Percentiles rank a stretch among this genome's conserved stretches.
Evolutionary conservation across 2,797 vertebrate genomes (phyloP).

Genomic region (Lepus townsendii): DNA sequence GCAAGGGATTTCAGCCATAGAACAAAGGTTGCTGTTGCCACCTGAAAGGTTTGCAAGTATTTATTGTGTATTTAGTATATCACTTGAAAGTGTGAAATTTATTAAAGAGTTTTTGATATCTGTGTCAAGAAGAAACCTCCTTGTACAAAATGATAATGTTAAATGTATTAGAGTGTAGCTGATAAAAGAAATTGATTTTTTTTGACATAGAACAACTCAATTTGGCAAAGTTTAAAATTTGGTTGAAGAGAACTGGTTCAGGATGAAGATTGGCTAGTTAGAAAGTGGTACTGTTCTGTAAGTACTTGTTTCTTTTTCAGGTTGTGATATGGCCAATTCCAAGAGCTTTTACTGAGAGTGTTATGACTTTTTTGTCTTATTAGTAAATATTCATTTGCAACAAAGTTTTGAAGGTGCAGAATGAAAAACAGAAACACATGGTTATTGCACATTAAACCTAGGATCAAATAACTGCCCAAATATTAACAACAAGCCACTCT

Average conservation of each 20-base stretch:
- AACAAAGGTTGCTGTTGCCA: conserved; percentile 67
- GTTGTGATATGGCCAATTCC: conserved; percentile 78
- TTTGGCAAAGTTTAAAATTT: conserved; percentile 67
- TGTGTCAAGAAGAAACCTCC: conserved; percentile 66
- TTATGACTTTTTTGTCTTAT: conserved; percentile 74
- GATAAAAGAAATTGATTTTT: conserved; percentile 62
- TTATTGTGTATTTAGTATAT: conserved; percentile 82
- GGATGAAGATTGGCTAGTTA: conserved; percentile 37
- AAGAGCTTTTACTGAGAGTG: conserved; percentile 72
- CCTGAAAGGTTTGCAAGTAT: conserved; percentile 82
- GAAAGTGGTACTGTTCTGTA: not conserved
- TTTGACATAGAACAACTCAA: conserved; percentile 37
- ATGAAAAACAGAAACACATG: conserved; percentile 70
- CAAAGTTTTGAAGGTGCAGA: conserved; percentile 75
- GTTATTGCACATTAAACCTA: conserved; percentile 63
- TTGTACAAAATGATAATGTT: conserved; percentile 63
- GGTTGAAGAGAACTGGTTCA: conserved; percentile 52
- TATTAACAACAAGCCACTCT: conserved; percentile 76
- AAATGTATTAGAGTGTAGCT: conserved; percentile 70
- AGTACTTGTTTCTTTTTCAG: conserved; percentile 46
- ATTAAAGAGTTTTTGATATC: conserved; percentile 69
- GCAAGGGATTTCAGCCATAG: conserved; percentile 70
- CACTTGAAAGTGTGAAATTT: conserved; percentile 75
- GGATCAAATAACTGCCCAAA: conserved; percentile 55
- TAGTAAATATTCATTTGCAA: conserved; percentile 70